Evolutionary conservation across 2,797 vertebrate genomes (phyloP).

Genomic region (Pogoniulus pusillus): DNA sequence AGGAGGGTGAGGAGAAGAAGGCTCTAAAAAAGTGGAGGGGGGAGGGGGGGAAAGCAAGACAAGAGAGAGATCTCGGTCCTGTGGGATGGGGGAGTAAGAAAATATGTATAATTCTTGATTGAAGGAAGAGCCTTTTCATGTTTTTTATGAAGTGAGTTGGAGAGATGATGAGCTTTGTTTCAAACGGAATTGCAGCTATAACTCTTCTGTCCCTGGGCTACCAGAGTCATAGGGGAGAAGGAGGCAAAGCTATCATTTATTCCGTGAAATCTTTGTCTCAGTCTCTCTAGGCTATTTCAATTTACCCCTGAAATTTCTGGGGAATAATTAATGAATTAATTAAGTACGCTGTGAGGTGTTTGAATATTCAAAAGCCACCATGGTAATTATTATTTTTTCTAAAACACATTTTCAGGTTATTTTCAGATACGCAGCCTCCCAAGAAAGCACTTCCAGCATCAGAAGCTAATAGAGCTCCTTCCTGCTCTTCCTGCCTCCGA

Average conservation of each 20-base stretch:
- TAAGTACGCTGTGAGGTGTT: slow-evolving; percentile 65
- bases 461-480: not conserved
- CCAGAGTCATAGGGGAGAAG: slow-evolving; percentile 43
- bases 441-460: not conserved
- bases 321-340: slow-evolving; percentile 75
- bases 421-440: slow-evolving; percentile 43
- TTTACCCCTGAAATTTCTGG: slow-evolving; percentile 69
- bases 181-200: slow-evolving; percentile 21
- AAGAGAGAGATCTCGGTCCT: not conserved
- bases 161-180: slow-evolving; percentile 61
- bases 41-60: not conserved
- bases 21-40: not conserved
- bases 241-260: slow-evolving; percentile 58
- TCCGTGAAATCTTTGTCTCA: slow-evolving; percentile 59
- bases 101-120: slow-evolving; percentile 34
- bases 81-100: slow-evolving; percentile 15
- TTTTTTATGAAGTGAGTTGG: slow-evolving; percentile 34
- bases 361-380: slow-evolving; percentile 70
- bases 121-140: slow-evolving; percentile 26
- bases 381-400: slow-evolving; percentile 70
- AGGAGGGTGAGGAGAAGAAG: not conserved
- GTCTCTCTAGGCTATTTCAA: slow-evolving; percentile 65
- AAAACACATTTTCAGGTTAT: slow-evolving; percentile 59
- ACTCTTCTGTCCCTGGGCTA: slow-evolving; percentile 63
- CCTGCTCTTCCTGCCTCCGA: not conserved